Evolutionary conservation across 2,113 vertebrate species (phyloP).

Genomic region (Sorex araneus): DNA sequence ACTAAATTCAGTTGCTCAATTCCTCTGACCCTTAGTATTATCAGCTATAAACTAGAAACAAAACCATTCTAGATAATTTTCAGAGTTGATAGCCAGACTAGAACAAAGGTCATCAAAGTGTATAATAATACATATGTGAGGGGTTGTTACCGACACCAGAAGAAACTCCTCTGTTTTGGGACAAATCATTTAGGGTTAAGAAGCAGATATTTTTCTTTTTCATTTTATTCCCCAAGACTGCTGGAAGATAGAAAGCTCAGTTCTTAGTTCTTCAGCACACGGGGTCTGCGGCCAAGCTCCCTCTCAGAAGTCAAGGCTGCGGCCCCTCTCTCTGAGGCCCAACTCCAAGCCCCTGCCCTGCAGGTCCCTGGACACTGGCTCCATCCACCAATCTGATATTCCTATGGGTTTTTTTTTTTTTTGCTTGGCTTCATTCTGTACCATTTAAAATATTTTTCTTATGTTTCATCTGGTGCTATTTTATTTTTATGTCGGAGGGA

Average conservation of each 20-base stretch:
- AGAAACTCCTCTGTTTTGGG: neutral
- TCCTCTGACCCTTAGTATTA: conserved; percentile 25
- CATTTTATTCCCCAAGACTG: neutral
- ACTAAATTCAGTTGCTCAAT: conserved; percentile 40
- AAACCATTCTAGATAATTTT: neutral
- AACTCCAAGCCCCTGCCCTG: neutral
- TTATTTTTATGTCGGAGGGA: neutral
- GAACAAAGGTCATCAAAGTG: conserved; percentile 26
- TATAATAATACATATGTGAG: conserved; percentile 38
- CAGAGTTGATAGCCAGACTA: conserved; percentile 43
- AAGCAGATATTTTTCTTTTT: neutral
- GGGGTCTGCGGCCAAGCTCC: neutral
- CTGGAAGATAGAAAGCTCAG: neutral
- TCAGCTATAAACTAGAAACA: conserved; percentile 51
- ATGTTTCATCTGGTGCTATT: neutral
- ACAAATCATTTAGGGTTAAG: neutral
- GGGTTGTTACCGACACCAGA: neutral
- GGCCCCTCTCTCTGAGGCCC: neutral
- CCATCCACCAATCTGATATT: neutral
- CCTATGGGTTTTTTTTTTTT: neutral
- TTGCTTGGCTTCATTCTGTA: conserved; percentile 29
- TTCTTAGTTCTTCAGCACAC: neutral
- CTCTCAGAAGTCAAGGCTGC: neutral
- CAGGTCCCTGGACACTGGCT: neutral
- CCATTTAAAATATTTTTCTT: conserved; percentile 46